Conservation (phyloP, 1,140 invertebrate genomes). For the Babylonia areolata region DNA sequence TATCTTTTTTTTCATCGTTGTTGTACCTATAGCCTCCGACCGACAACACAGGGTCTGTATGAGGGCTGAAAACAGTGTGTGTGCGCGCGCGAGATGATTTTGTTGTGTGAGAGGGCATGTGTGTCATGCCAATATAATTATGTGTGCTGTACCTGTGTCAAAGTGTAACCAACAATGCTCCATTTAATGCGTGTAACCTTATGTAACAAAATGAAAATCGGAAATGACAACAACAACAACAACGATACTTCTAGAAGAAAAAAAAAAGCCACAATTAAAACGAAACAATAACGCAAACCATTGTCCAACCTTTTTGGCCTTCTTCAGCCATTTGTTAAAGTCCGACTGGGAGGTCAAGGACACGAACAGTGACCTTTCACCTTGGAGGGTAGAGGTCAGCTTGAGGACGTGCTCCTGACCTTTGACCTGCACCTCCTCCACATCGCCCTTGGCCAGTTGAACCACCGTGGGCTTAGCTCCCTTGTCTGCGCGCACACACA, state of each 20-base stretch:
- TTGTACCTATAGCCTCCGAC: too few species aligned
- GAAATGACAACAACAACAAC: slow-evolving; percentile 6
- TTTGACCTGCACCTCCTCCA: slow-evolving; percentile 73
- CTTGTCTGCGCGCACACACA: slow-evolving; percentile 63
- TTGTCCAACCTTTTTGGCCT: slow-evolving; percentile 69
- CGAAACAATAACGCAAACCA: not conserved
- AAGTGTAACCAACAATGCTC: too few species aligned
- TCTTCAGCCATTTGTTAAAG: slow-evolving; percentile 71
- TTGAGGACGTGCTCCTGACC: slow-evolving; percentile 70
- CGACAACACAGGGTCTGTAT: too few species aligned
- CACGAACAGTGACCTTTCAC: slow-evolving; percentile 71
- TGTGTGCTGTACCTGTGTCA: too few species aligned
- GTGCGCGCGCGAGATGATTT: too few species aligned
- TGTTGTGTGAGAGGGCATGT: too few species aligned
- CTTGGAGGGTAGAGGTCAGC: slow-evolving; percentile 67
- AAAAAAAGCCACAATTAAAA: not conserved
- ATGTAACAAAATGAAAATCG: not conserved
- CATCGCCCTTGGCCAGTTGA: slow-evolving; percentile 72
- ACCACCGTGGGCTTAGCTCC: slow-evolving; percentile 65
- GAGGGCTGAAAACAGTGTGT: too few species aligned
- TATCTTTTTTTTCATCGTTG: too few species aligned
- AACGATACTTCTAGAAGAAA: too few species aligned
- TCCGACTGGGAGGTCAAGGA: slow-evolving; percentile 67
- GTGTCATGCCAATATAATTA: too few species aligned
- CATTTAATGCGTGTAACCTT: too few species aligned